A percentile compares a stretch with the other conserved stretches of the same genome.
phyloP scores from a whole-genome alignment of 2,797 vertebrate genomes.

The Arnoldichthys spilopterus region DNA sequence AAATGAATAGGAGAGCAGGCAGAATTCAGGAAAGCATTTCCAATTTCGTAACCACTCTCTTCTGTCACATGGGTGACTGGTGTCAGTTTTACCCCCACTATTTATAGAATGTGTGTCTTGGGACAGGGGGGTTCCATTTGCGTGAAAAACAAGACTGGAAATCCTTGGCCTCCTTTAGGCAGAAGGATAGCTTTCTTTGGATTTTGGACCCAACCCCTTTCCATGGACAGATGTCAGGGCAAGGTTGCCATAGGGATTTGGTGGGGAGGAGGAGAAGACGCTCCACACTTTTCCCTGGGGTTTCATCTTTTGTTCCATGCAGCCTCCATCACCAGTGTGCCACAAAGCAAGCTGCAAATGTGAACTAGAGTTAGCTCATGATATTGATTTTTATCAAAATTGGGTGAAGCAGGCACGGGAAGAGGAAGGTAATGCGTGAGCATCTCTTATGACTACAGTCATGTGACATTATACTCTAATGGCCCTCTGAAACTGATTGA shows the following conservation, averaged over 20 bases:
- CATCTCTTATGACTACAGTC: background rate
- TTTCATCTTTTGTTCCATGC: background rate
- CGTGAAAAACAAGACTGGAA: background rate
- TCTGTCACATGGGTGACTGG: slow-evolving; percentile 18
- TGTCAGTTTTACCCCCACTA: slow-evolving; percentile 41
- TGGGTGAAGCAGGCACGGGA: background rate
- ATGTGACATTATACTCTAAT: background rate
- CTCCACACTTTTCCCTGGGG: background rate
- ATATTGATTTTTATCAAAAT: too few relatives aligned
- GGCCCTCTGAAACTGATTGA: background rate
- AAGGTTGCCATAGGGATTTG: slow-evolving; percentile 13
- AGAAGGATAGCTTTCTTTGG: slow-evolving; percentile 2
- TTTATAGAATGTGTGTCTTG: slow-evolving; percentile 31
- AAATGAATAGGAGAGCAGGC: too few relatives aligned
- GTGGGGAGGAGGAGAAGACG: background rate
- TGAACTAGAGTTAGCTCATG: background rate
- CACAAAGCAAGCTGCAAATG: background rate
- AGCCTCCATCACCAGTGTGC: background rate
- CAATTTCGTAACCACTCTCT: slow-evolving; percentile 25
- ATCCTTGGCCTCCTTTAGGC: slow-evolving; percentile 12
- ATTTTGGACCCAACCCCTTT: background rate
- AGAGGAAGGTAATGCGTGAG: background rate
- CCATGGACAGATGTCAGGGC: background rate
- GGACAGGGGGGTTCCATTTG: background rate
- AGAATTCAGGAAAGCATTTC: slow-evolving; percentile 4